These are phyloP conservation scores for Drosophila affinis DNA, from an alignment of 2,888 invertebrate genomes.

Conservation along the genomic window DNA sequence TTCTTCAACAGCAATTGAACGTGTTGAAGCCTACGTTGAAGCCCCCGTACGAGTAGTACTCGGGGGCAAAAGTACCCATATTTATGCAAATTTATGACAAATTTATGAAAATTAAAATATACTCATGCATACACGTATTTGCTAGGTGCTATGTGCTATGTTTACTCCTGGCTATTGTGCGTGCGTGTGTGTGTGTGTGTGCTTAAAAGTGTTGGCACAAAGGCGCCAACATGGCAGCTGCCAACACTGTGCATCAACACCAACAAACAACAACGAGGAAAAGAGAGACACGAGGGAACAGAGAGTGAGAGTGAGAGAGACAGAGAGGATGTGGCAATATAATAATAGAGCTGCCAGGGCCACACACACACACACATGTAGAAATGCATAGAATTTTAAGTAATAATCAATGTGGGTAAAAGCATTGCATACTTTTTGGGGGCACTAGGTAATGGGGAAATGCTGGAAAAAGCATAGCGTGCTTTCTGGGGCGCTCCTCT, in stretches of 20 bases:
- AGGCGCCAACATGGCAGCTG: constrained; percentile 73
- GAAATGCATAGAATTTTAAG: constrained; percentile 39
- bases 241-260: constrained; percentile 75
- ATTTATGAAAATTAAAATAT: constrained; percentile 68
- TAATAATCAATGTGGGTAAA: constrained; percentile 62
- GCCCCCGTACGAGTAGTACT: not conserved
- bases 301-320: constrained; percentile 8
- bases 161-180: constrained; percentile 23
- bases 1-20: constrained; percentile 16
- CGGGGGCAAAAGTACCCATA: constrained; percentile 30
- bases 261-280: constrained; percentile 25
- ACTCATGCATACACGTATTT: not conserved
- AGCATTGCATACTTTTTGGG: constrained; percentile 16
- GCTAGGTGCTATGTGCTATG: not conserved
- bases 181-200: constrained; percentile 2
- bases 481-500: constrained; percentile 2
- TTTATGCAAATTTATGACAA: constrained; percentile 68
- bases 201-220: constrained; percentile 60
- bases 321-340: constrained; percentile 35
- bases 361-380: constrained; percentile 32
- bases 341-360: constrained; percentile 48
- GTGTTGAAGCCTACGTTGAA: not conserved
- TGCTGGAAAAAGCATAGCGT: constrained; percentile 22
- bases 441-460: too few species aligned
- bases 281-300: constrained; percentile 15